phyloP scores from a whole-genome alignment of 2,888 invertebrate genomes.

The Melitaea athalia region DNA sequence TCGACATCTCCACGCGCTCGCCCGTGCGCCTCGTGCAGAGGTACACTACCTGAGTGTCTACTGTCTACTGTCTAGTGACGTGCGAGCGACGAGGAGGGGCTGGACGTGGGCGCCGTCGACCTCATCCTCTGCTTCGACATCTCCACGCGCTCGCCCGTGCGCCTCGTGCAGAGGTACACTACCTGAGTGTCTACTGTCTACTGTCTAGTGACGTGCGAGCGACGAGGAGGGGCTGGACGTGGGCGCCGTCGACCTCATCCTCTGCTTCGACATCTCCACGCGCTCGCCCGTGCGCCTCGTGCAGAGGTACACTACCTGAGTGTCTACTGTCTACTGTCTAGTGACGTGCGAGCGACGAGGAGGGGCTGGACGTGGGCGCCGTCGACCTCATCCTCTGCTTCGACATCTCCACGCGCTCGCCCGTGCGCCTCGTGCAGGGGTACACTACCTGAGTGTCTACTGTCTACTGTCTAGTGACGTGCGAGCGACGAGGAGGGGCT shows the following conservation, averaged over 20 bases:
- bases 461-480: too few relatives aligned
- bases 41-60: conserved; percentile 44
- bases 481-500: conserved; percentile 95
- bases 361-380: conserved; percentile 96
- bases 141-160: conserved; percentile 90
- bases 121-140: conserved; percentile 96
- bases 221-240: conserved; percentile 98
- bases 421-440: conserved; percentile 91
- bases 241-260: conserved; percentile 95
- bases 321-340: neutral
- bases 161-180: conserved; percentile 87
- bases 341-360: conserved; percentile 87
- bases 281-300: conserved; percentile 92
- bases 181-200: neutral
- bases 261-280: conserved; percentile 95
- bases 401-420: conserved; percentile 92
- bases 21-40: conserved; percentile 92
- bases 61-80: too few relatives aligned
- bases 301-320: conserved; percentile 81
- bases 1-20: conserved; percentile 92
- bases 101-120: conserved; percentile 96
- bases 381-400: conserved; percentile 97
- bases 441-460: too few relatives aligned
- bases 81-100: conserved; percentile 93
- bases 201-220: conserved; percentile 57